These are phyloP conservation scores for Zhuqinia jingwanae DNA, from an alignment of 2,888 invertebrate species.

Conservation along the genomic window DNA sequence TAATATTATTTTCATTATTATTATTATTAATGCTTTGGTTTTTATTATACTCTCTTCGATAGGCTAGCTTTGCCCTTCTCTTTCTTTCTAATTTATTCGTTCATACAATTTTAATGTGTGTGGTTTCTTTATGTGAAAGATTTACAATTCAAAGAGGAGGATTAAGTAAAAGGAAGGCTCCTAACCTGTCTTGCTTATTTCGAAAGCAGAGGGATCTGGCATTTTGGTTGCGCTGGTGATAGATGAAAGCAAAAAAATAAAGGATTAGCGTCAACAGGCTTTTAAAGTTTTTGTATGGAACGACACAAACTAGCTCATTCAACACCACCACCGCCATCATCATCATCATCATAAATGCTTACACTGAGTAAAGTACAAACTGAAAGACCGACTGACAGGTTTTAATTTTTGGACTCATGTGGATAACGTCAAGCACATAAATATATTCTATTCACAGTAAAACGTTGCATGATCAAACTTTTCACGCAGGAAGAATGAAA, in stretches of 20 bases:
- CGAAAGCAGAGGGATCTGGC: not conserved
- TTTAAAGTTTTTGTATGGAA: not conserved
- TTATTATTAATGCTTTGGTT: not conserved
- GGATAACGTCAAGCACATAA: too few species aligned
- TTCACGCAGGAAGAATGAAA: too few species aligned
- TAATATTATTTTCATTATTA: too few species aligned
- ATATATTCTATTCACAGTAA: too few species aligned
- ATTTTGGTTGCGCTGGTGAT: not conserved
- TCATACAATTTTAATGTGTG: constrained; percentile 25
- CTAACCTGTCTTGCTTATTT: not conserved
- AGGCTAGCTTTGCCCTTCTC: not conserved
- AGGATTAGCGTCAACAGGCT: constrained; percentile 8
- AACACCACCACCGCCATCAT: not conserved
- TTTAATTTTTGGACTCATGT: too few species aligned
- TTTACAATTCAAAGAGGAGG: constrained; percentile 28
- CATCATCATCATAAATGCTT: not conserved
- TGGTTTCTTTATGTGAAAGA: not conserved
- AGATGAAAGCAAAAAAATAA: constrained; percentile 1
- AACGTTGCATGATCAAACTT: too few species aligned
- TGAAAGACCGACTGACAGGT: too few species aligned
- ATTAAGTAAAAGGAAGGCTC: constrained; percentile 12
- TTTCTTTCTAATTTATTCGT: constrained; percentile 21
- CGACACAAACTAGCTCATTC: too few species aligned
- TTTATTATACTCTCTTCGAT: not conserved
- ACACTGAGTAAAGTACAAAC: not conserved